phyloP scores from a whole-genome alignment of 2,888 invertebrate genomes.

The Athetis lepigone region DNA sequence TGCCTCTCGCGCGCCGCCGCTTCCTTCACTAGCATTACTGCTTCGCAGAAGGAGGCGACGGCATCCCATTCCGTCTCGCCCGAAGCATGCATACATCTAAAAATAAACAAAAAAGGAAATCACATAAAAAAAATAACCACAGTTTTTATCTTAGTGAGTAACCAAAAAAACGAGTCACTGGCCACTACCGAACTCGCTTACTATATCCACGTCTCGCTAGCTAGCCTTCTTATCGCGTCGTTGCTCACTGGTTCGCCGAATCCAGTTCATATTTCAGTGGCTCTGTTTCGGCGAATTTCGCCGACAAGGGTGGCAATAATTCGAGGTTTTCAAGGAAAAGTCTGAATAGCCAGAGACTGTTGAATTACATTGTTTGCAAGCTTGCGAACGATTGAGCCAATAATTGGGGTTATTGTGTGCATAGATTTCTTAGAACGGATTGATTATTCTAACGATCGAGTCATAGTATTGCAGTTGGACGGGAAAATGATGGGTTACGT shows the following conservation, averaged over 20 bases:
- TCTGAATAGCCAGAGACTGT: not conserved
- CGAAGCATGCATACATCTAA: too few relatives aligned
- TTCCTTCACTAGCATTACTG: too few relatives aligned
- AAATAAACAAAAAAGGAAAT: too few relatives aligned
- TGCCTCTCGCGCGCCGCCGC: too few relatives aligned
- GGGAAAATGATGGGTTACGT: too few relatives aligned
- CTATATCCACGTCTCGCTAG: not conserved
- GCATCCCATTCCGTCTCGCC: too few relatives aligned
- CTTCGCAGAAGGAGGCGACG: too few relatives aligned
- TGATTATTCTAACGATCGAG: not conserved
- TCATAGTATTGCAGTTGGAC: not conserved
- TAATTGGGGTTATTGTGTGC: conserved; percentile 3
- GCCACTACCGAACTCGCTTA: not conserved
- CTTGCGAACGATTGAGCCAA: conserved; percentile 16
- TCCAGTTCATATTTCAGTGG: conserved; percentile 29
- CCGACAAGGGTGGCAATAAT: not conserved
- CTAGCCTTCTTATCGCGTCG: conserved; percentile 27
- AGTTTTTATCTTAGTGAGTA: too few relatives aligned
- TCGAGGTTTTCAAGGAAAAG: conserved; percentile 5
- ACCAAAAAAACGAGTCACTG: not conserved
- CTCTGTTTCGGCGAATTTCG: conserved; percentile 22
- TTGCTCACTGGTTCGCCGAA: conserved; percentile 15
- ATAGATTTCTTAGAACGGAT: conserved; percentile 10
- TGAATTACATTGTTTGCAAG: not conserved
- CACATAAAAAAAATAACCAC: too few relatives aligned